Evolutionary conservation across 2,888 invertebrate genomes (phyloP), one percentile per base, ranked within the genome.

Genomic region (Bruchidius siliquastri): DNA sequence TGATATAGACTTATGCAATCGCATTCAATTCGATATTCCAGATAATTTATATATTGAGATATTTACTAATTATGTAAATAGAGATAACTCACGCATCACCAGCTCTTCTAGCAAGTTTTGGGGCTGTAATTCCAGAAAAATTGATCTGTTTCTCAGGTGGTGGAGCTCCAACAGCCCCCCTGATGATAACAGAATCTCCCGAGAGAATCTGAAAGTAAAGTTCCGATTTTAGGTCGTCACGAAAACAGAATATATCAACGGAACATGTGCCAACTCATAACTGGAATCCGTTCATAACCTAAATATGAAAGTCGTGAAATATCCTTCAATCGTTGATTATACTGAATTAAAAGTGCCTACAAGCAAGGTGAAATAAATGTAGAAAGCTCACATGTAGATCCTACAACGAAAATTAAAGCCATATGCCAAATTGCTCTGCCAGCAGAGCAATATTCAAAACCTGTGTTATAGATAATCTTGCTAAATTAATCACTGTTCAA

Each of bases 171-270:
- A 94, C 93, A 78, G 92, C 90, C 77, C 93, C 96, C 83, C 97
- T 91, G 81, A 99, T 94, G 71, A 98, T 93, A 75, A 99, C 91
- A 74, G 98, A 94, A 88, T 99, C 99, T 74, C 99, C 99, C 76
- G 99, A 98, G 77, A 96, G 90, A 77, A 99, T 94, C 98, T 99
- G 79, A 71, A 89, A 86, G 77, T 76, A 73, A 72, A 72, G 4
- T 22, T 72, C 69, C 73, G 18, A 72, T 72, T 71, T 74, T 32
- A 18, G 21, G 67, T 32, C 69, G 75, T 70, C 71, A 49, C 32
- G 73, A 70, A 74, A 75, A 66, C 70, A 72, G 21, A 74, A 75
- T 73, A 76, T 72, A 73, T 73, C 73, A 71, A 74, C 68, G 70
- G 68, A 67, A 67, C 21, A 68, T 20, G 20, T 84, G 82, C 83